Conservation (phyloP, 1,140 invertebrate species). For the Aphis craccivora region DNA sequence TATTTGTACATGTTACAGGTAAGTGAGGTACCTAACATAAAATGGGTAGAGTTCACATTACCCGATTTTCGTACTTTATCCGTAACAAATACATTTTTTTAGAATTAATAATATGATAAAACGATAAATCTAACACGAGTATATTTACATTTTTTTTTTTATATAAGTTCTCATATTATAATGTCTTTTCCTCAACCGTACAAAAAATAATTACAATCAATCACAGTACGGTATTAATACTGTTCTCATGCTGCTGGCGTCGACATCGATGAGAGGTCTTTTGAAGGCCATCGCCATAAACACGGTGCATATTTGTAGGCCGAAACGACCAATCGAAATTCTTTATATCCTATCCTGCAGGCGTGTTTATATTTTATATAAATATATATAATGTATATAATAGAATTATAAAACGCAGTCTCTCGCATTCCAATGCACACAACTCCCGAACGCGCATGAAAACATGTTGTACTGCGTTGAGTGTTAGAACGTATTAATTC, state of each 20-base stretch:
- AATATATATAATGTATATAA: background rate
- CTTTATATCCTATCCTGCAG: background rate
- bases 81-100: no score
- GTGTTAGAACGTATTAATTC: background rate
- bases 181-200: background rate
- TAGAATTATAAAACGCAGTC: background rate
- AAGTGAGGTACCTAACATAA: no score
- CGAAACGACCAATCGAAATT: background rate
- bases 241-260: background rate
- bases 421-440: background rate
- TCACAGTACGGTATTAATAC: background rate
- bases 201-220: background rate
- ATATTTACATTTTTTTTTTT: background rate
- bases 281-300: background rate
- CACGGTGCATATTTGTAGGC: background rate
- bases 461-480: background rate
- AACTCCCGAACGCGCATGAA: background rate
- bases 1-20: no score
- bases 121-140: background rate
- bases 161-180: fast-evolving
- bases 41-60: no score
- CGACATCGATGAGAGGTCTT: background rate
- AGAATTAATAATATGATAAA: background rate
- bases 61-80: no score
- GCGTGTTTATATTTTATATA: background rate